phyloP scores from a whole-genome alignment of 2,888 invertebrate genomes.

The Pheosia tremula region DNA sequence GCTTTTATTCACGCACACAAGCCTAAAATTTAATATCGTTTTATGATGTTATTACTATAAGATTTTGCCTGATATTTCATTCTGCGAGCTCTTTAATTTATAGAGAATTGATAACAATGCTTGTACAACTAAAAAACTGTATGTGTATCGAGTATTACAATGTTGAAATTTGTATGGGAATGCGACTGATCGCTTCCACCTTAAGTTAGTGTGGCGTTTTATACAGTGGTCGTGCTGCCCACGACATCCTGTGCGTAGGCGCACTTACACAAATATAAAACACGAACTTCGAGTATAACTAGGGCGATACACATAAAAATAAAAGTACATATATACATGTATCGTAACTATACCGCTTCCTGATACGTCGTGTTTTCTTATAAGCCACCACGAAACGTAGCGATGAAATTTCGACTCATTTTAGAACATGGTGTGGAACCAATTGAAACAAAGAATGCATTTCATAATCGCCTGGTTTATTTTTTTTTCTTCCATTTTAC shows the following conservation, averaged over 20 bases:
- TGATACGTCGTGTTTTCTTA: slow-evolving; percentile 4
- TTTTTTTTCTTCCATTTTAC: slow-evolving; percentile 61
- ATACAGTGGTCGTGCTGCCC: slow-evolving; percentile 26
- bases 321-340: slow-evolving; percentile 5
- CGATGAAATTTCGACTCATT: background rate
- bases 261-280: slow-evolving; percentile 16
- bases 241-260: slow-evolving; percentile 33
- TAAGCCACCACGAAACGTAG: slow-evolving; percentile 3
- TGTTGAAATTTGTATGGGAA: too few relatives aligned
- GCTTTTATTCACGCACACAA: too few relatives aligned
- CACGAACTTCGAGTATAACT: slow-evolving; percentile 8
- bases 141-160: too few relatives aligned
- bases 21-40: too few relatives aligned
- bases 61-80: too few relatives aligned
- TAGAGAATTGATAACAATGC: too few relatives aligned
- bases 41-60: too few relatives aligned
- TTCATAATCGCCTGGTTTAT: slow-evolving; percentile 79
- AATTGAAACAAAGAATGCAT: slow-evolving; percentile 60
- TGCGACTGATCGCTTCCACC: too few relatives aligned
- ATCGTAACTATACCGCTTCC: slow-evolving; percentile 5
- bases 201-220: slow-evolving; percentile 11
- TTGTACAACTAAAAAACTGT: too few relatives aligned
- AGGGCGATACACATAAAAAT: background rate
- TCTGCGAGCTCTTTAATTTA: too few relatives aligned
- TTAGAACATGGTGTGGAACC: slow-evolving; percentile 15